Base-by-base conservation (phyloP, 2,888 invertebrate genomes). In the Volucella zonaria region DNA sequence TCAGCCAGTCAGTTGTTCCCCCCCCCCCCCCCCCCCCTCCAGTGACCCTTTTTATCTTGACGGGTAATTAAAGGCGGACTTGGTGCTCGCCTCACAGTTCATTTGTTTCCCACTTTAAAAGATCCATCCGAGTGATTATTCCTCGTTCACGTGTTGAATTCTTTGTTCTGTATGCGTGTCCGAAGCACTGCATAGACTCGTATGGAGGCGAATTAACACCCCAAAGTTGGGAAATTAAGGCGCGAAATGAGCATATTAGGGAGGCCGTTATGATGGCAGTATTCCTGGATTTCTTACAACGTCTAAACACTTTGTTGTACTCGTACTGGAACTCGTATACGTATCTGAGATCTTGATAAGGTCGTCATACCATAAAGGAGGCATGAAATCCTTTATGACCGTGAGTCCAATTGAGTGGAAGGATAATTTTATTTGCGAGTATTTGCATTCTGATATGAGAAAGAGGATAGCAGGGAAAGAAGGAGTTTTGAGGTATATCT, bases 11-110 rank as follows among this genome's bases (percentile, higher is more conserved):
- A 31, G 31, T 10, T 40, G 40, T n/a, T 38, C 11, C 49, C 64
- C 59, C 58, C 42, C 64, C 59, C 58, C 42, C 11, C 49, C 64
- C 59, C 58, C 42, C 11, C 49, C 64, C 59, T 51, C 42, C 54
- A 67, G n/a, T 85, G 85, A 81, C 76, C 73, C 62, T 73, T 77
- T 77, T 79, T 87, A 87, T 87, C 87, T 83, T 80, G 87, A 87
- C 86, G 87, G 82, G 82, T 86, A 88, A 88, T 88, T 88, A 87
- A 88, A 87, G 88, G 87, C 87, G 88, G 87, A 78, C 77, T 87
- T 62, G 43, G 76, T 80, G 75, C 73, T 85, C 85, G 81, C 85
- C 85, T 85, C 64, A 58, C 76, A 74, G 81, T 76, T 81, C 67
- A 81, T 85, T 76, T 81, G 73, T 64, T 77, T 73, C 81, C 61